A percentile compares a stretch with the other conserved stretches of the same genome.
phyloP scores from a whole-genome alignment of 2,888 invertebrate species.

The Helobdella robusta region DNA sequence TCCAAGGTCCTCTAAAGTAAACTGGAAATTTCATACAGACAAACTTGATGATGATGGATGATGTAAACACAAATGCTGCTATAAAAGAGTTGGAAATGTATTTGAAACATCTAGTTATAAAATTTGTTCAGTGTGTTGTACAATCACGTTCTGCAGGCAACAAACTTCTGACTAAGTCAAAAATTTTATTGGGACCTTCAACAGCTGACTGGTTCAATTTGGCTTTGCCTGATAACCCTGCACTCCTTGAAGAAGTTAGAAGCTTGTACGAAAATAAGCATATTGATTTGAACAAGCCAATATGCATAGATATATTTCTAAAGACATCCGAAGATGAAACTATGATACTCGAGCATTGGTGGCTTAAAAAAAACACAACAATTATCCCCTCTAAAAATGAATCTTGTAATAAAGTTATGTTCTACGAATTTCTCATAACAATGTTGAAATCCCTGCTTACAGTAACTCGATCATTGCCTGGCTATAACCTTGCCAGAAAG shows the following conservation, averaged over 20 bases:
- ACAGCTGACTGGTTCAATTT: slow-evolving; percentile 24
- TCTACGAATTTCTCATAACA: slow-evolving; percentile 14
- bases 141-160: slow-evolving; percentile 4
- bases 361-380: slow-evolving; percentile 7
- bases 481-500: slow-evolving; percentile 10
- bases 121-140: slow-evolving; percentile 18
- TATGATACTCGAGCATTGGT: slow-evolving; percentile 22
- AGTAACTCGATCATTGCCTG: slow-evolving; percentile 13
- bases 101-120: slow-evolving; percentile 12
- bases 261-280: slow-evolving; percentile 1
- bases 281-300: slow-evolving; percentile 14
- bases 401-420: slow-evolving; percentile 6
- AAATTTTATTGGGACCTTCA: slow-evolving; percentile 1
- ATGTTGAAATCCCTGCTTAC: slow-evolving; percentile 22
- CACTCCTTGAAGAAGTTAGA: slow-evolving; percentile 11
- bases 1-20: too few species aligned
- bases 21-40: too few species aligned
- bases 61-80: too few species aligned
- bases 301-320: slow-evolving; percentile 23
- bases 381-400: slow-evolving; percentile 8
- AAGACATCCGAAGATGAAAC: slow-evolving; percentile 14
- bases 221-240: slow-evolving; percentile 10
- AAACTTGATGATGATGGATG: too few species aligned
- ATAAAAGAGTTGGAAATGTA: slow-evolving; percentile 17
- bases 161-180: slow-evolving; percentile 10